These are phyloP conservation scores for Drosophila suzukii DNA, from an alignment of 1,140 invertebrate genomes.

Conservation along the genomic window DNA sequence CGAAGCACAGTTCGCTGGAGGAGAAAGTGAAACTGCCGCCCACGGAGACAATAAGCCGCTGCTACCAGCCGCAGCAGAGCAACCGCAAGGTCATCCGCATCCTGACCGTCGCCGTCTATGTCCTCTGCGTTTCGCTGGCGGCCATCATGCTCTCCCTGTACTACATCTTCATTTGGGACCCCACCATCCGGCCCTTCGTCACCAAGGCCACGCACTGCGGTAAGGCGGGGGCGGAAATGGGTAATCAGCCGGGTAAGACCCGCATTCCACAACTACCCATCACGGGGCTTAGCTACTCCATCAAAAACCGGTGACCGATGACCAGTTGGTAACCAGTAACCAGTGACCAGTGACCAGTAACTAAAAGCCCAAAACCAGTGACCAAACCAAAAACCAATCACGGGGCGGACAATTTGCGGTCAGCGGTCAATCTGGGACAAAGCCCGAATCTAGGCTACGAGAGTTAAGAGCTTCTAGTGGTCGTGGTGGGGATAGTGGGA, in stretches of 20 bases:
- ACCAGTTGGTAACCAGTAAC: not conserved
- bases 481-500: not conserved
- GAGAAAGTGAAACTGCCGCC: conserved; percentile 89
- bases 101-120: conserved; percentile 97
- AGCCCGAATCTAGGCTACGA: conserved; percentile 56
- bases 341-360: not conserved
- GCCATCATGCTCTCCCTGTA: conserved; percentile 97
- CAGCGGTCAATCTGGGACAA: conserved; percentile 63
- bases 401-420: conserved; percentile 31
- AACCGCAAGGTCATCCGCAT: conserved; percentile 96
- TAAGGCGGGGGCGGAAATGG: conserved; percentile 54
- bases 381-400: conserved; percentile 28
- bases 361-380: not conserved
- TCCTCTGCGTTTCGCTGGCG: conserved; percentile 96
- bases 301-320: conserved; percentile 3
- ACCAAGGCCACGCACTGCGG: conserved; percentile 83
- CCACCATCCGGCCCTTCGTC: conserved; percentile 85
- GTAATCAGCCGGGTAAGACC: conserved; percentile 1
- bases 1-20: conserved; percentile 85
- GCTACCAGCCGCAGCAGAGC: conserved; percentile 88
- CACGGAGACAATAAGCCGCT: conserved; percentile 91
- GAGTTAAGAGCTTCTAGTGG: conserved; percentile 8
- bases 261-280: not conserved
- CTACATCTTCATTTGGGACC: conserved; percentile 98
- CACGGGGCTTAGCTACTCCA: conserved; percentile 1